Base-by-base conservation (phyloP, 2,113 vertebrate genomes). In the Bubalus kerabau region DNA sequence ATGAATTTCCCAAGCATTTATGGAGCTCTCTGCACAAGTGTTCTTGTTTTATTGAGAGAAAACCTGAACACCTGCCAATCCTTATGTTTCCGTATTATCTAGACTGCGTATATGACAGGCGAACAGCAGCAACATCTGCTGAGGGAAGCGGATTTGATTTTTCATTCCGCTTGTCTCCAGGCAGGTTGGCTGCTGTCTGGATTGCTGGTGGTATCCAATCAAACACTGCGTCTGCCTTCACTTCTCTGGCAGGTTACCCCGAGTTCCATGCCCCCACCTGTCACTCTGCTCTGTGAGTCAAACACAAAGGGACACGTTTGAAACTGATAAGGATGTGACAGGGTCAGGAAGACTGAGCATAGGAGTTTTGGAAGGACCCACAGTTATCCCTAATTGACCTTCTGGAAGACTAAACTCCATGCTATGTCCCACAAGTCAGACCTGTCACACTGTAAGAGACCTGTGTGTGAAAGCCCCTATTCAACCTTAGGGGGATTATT, bases 321-420 rank as follows among this genome's bases (percentile, higher is more conserved):
- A 98, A 98, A 90, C 93, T 14, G 87, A 96, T 98, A 16, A 1
- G 81, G 94, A 96, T 86, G 71, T 97, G 96, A 98, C 97, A 97
- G 0, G 3, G 80, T 96, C 97, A 95, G 96, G 96, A 98, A 54
- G 84, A 95, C 74, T 62, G 48, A 87, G 36, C 46, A 23, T n/a
- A 87, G 74, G 76, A 54, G 43, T 85, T 91, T 81, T 46, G 87
- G 95, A 92, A 43, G 54, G 11, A 48, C 59, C 50, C 16, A 12
- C 2, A 40, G 14, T 52, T 43, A 50, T 7, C 87, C 48, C 13
- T 59, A 36, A 80, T n/a, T 28, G 36, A 15, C 88, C 24, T n/a
- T 40, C 50, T 7, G 50, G 40, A 92, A 82, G 43, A 50, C 52
- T 28, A 40, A 83, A 85, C 62, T 67, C 43, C 28, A 7, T 36